phyloP scores from a whole-genome alignment of 2,888 invertebrate species.

The Meghimatium bilineatum region DNA sequence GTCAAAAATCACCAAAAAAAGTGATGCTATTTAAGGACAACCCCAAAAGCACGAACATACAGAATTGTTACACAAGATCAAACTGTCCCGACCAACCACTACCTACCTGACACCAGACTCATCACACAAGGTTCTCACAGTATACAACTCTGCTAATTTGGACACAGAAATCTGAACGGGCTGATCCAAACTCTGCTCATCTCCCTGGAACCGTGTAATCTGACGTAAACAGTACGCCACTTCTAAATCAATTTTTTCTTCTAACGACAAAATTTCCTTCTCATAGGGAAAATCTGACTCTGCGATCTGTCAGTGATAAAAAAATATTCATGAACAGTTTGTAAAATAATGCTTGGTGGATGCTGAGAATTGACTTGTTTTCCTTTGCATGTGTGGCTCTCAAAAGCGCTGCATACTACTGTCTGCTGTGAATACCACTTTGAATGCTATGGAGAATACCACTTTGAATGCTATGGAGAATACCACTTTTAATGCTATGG shows the following conservation, averaged over 20 bases:
- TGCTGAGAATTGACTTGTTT: too few species aligned
- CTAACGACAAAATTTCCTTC: background rate
- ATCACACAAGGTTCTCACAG: slow-evolving; percentile 16
- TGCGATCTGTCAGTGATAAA: slow-evolving; percentile 25
- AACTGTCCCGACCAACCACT: background rate
- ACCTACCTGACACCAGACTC: slow-evolving; percentile 31
- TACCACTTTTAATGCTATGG: too few species aligned
- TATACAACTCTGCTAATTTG: background rate
- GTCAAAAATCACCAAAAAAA: too few species aligned
- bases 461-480: too few species aligned
- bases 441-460: too few species aligned
- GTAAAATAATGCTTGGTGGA: too few species aligned
- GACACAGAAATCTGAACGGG: background rate
- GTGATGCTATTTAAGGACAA: too few species aligned
- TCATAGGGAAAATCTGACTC: slow-evolving; percentile 40
- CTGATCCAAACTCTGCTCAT: background rate
- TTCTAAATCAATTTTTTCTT: slow-evolving; percentile 41
- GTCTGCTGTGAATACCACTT: too few species aligned
- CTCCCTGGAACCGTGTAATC: background rate
- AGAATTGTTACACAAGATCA: too few species aligned
- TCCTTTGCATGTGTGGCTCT: too few species aligned
- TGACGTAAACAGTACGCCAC: slow-evolving; percentile 29
- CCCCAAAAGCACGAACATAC: too few species aligned
- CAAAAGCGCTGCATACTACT: too few species aligned
- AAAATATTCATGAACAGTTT: background rate